Evolutionary conservation across 2,888 invertebrate species (phyloP), one percentile per base, ranked within the genome.

Genomic region (Mythimna loreyi): DNA sequence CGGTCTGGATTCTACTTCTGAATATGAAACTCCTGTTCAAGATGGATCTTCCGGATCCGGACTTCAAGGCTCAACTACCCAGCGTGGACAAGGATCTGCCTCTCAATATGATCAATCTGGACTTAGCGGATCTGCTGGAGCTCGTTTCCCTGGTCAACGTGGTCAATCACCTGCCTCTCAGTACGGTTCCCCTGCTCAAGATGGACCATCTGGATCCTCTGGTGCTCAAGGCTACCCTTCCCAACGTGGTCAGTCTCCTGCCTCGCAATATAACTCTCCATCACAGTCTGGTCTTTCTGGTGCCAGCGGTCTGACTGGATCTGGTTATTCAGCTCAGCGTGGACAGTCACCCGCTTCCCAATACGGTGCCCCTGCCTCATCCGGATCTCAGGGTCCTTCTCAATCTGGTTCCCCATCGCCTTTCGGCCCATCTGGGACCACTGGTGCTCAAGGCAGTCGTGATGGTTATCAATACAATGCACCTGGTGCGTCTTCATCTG

Each of bases 211-310:
- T 4, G 52, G 47, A 21, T 65, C 78, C 61, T 62, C 77, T 45
- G 67, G 67, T 45, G 56, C 76, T 49, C 64, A 36, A 64, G 61
- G 53, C 0, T 71, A 57, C 28, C 43, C 74, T 3, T 9, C 45
- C 1, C 52, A 56, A 40, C 59, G 57, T 55, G 67, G 63, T 43
- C 69, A 72, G 36, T 28, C 50, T 36, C 30, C 66, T 30, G 33
- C 45, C 19, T 52, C 71, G 25, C 67, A 71, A 19, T 75, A 57
- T 9, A 28, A 62, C 3, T 50, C 75, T 2, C 59, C 72, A 45
- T 78, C 83, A 57, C 80, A 77, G 63, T 81, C 78, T 50, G 66
- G 67, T 28, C 19, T 40, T 28, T 68, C 82, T 53, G 74, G 73
- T 30, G 13, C 66, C 16, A 68, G 60, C 8, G 68, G 72, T 7